Percentiles rank a stretch among this genome's conserved stretches.
Evolutionary conservation across 64 coral and sea anemone genomes (phyloP).

Genomic region (Catalaphyllia jardinei): DNA sequence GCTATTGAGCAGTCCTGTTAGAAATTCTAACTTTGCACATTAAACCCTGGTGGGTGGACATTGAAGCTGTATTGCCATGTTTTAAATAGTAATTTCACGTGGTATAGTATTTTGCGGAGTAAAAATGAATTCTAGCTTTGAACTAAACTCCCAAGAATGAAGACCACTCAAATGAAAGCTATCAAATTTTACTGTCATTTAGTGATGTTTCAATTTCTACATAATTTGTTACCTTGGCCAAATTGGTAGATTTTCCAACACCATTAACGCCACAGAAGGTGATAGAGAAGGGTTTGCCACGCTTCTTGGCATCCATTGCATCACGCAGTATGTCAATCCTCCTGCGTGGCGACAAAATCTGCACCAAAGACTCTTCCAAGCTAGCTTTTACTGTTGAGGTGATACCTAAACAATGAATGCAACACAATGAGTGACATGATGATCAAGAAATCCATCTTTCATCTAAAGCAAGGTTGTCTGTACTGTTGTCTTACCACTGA

Average conservation of each 20-base stretch:
- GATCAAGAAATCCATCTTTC: too few species aligned
- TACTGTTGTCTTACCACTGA: conserved; percentile 76
- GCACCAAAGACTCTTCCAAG: conserved; percentile 92
- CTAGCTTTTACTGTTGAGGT: conserved; percentile 94
- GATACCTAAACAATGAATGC: conserved; percentile 55
- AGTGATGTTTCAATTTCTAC: not conserved
- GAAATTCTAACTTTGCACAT: too few species aligned
- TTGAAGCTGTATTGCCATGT: too few species aligned
- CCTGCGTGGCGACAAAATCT: conserved; percentile 90
- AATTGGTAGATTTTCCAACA: conserved; percentile 96
- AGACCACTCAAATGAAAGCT: too few species aligned
- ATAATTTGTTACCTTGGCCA: conserved; percentile 70
- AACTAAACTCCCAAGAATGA: too few species aligned
- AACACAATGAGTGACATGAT: not conserved
- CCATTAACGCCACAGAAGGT: conserved; percentile 99
- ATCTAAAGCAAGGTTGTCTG: too few species aligned
- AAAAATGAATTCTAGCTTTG: too few species aligned
- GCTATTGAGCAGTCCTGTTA: too few species aligned
- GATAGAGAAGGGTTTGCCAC: conserved; percentile 71
- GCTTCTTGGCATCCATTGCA: conserved; percentile 84
- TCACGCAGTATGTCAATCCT: conserved; percentile 96
- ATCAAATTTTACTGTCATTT: too few species aligned
- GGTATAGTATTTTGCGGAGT: too few species aligned
- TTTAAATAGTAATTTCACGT: too few species aligned
- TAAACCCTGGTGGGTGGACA: too few species aligned